These are phyloP conservation scores for Rhyacophila brunnea DNA, from an alignment of 1,140 invertebrate genomes.

Conservation along the genomic window DNA sequence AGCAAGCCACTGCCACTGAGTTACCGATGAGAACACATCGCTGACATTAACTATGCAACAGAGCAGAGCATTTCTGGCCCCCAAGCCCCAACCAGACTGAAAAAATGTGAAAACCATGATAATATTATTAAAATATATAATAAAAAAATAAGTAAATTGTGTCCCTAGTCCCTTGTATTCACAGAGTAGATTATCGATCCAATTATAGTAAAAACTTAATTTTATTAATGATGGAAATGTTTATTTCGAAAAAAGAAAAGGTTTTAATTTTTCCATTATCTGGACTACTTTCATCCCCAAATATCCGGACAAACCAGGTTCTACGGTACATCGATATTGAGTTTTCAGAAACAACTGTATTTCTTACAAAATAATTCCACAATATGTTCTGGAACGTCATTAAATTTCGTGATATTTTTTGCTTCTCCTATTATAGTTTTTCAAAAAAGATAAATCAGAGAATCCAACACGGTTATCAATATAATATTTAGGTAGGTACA, in stretches of 20 bases:
- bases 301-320: no score
- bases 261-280: no score
- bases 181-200: not conserved
- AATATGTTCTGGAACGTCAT: no score
- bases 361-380: no score
- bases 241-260: no score
- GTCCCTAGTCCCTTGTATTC: not conserved
- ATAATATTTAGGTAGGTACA: not conserved
- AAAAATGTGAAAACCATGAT: not conserved
- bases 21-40: conserved; percentile 64
- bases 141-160: not conserved
- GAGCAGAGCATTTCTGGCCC: conserved; percentile 40
- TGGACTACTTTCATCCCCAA: no score
- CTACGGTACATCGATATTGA: no score
- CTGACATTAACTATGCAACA: conserved; percentile 54
- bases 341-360: no score
- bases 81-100: conserved; percentile 41
- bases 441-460: not conserved
- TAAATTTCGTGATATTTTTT: no score
- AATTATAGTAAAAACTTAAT: no score
- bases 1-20: conserved; percentile 74
- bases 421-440: not conserved
- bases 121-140: not conserved
- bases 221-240: no score
- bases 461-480: not conserved